phyloP scores from a whole-genome alignment of 2,797 vertebrate species.

The Sebastes diaconus region DNA sequence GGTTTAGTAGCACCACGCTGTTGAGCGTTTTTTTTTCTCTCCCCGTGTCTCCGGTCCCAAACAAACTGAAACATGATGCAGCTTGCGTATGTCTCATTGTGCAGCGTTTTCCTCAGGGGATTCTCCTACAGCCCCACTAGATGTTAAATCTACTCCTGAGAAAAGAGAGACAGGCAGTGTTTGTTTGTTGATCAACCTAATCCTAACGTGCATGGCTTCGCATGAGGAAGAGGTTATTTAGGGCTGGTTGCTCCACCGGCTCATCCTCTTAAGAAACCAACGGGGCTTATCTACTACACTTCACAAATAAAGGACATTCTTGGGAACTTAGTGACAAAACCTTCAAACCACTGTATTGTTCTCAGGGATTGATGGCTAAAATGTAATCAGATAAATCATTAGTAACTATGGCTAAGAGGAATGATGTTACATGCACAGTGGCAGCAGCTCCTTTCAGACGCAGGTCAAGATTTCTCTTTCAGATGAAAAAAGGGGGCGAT shows the following conservation, averaged over 20 bases:
- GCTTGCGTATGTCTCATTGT: too few relatives aligned
- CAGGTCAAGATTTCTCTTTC: slow-evolving; percentile 13
- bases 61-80: too few relatives aligned
- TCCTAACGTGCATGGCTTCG: slow-evolving; percentile 21
- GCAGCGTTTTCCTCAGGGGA: background rate
- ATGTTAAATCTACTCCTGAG: background rate
- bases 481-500: background rate
- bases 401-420: background rate
- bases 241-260: background rate
- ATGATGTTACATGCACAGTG: background rate
- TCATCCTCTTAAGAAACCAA: slow-evolving; percentile 6
- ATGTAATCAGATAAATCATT: background rate
- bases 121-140: background rate
- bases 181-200: slow-evolving; percentile 37
- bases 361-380: background rate
- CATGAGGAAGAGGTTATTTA: slow-evolving; percentile 29
- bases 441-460: background rate
- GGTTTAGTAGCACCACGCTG: too few relatives aligned
- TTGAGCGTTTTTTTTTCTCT: too few relatives aligned
- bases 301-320: slow-evolving; percentile 2
- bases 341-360: background rate
- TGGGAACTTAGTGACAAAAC: background rate
- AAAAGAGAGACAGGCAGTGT: background rate
- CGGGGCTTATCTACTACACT: slow-evolving; percentile 15
- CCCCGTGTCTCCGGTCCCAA: too few relatives aligned